Evolutionary conservation across 1,140 invertebrate species (phyloP).

Genomic region (Dysdera silvatica): DNA sequence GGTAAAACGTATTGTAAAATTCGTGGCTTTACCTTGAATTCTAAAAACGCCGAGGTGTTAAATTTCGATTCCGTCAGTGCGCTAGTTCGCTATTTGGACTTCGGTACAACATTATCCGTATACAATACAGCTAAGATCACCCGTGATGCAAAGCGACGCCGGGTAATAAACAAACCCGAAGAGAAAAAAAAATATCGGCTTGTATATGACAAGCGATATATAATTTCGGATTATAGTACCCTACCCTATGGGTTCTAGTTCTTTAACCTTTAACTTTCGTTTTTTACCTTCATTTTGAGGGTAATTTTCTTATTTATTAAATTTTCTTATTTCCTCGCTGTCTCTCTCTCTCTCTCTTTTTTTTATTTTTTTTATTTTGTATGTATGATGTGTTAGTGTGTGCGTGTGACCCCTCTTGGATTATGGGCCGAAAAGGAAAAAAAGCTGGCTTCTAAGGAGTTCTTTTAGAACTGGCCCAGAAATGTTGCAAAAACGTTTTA

Average conservation of each 20-base stretch:
- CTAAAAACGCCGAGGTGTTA: not conserved
- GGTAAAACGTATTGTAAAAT: not conserved
- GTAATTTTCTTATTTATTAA: no score
- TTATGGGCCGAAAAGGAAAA: no score
- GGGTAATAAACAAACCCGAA: not conserved
- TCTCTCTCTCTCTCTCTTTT: no score
- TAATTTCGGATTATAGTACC: not conserved
- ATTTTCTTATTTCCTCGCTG: no score
- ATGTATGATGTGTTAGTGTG: no score
- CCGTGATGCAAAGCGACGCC: not conserved
- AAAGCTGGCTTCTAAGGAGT: no score
- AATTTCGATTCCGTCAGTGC: not conserved
- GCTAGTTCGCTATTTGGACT: not conserved
- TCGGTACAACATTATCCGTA: not conserved
- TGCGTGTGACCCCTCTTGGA: no score
- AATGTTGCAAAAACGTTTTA: no score
- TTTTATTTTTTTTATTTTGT: no score
- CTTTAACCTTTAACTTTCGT: no score
- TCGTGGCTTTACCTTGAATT: not conserved
- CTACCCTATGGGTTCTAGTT: slow-evolving; percentile 1
- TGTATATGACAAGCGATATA: not conserved
- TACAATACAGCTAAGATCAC: not conserved
- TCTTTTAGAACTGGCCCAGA: no score
- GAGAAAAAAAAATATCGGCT: not conserved
- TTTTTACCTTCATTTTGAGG: no score